Percentiles rank a stretch among this genome's conserved stretches.
Conservation (phyloP, 2,113 vertebrate genomes). For the Ciconia maguari region DNA sequence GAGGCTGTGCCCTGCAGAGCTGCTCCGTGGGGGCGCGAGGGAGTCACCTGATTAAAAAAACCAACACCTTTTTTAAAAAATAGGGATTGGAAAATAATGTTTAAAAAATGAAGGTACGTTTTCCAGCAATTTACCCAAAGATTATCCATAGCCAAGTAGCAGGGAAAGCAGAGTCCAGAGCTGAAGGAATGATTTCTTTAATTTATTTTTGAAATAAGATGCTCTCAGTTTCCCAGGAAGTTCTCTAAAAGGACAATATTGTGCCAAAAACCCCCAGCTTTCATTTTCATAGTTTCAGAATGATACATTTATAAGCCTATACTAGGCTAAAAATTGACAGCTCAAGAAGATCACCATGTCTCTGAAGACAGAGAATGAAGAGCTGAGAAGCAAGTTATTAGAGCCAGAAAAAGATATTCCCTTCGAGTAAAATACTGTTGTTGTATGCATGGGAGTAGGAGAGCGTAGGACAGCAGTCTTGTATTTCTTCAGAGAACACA, state of each 20-base stretch:
- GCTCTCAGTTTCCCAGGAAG: neutral
- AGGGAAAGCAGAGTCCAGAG: neutral
- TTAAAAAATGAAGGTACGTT: neutral
- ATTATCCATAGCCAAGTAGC: neutral
- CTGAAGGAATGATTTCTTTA: neutral
- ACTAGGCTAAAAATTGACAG: neutral
- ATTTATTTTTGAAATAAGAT: neutral
- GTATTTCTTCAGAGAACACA: neutral
- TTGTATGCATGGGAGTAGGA: neutral
- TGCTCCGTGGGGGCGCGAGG: rapidly evolving
- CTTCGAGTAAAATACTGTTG: neutral
- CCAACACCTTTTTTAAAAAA: neutral
- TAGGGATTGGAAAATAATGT: neutral
- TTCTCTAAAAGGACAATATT: neutral
- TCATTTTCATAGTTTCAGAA: neutral
- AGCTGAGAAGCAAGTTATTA: neutral
- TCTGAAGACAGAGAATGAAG: neutral
- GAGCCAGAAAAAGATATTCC: neutral
- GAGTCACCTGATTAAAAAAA: neutral
- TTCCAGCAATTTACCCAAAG: neutral
- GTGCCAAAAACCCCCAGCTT: neutral
- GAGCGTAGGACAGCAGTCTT: neutral
- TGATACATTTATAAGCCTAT: neutral
- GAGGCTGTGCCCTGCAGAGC: neutral
- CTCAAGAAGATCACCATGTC: neutral